Base-by-base conservation (phyloP, 2,888 invertebrate species). In the Cybosia mesomella region DNA sequence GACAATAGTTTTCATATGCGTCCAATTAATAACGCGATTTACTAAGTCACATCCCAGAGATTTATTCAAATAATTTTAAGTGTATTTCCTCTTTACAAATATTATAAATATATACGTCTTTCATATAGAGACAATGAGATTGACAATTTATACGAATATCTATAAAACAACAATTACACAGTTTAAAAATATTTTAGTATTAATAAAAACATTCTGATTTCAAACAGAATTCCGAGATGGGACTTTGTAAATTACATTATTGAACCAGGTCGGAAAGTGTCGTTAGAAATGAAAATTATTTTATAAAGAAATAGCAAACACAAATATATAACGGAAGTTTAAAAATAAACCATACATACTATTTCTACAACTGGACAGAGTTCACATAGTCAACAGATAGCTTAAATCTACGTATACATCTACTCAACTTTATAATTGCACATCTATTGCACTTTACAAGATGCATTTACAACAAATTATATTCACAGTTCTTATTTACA, bases 381-480 rank as follows among this genome's bases (percentile, higher is more conserved):
- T 88, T 88, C 87, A 90, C 88, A 89, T 89, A 77, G 85, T 88
- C 86, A 93, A 93, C 93, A 92, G 87, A 90, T 85, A 87, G 79
- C 87, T 89, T 91, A 88, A 21, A 74, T 68, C 85, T 91, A 91
- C 87, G 87, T 93, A 92, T 93, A 93, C 87, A 92, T 89, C 93
- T 95, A 95, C 92, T 92, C 92, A 93, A 93, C 93, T 90, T 89
- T 84, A 89, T 92, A 92, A 92, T 92, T 93, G 92, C 94, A 93
- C 93, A 89, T 91, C 93, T 93, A 93, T 92, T 92, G 92, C 93
- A 93, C 93, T 94, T 94, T 93, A 93, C 92, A 94, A 92, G 92
- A 92, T 91, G 92, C 93, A 92, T 92, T 92, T 94, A 95, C 93
- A 95, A 94, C 92, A 93, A 92, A 86, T 86, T 92, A 90, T 91